Evolutionary conservation across 1,140 invertebrate species (phyloP).

Genomic region (Drosophila parabipectinata): DNA sequence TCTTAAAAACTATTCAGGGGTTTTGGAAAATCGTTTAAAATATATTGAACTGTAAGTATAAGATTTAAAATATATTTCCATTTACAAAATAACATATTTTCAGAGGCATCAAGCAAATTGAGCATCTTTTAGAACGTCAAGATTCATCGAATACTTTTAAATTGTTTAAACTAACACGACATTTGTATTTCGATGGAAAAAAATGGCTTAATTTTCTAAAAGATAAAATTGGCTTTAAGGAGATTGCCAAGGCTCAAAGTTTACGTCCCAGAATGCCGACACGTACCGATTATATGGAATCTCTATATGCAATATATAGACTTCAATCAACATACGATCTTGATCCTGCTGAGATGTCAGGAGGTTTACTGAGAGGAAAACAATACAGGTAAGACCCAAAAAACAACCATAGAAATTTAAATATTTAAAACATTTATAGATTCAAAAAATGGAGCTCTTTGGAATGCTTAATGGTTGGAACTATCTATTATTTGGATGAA

Average conservation of each 20-base stretch:
- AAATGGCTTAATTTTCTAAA: constrained; percentile 1
- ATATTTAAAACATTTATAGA: neutral
- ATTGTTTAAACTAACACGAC: neutral
- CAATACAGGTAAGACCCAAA: constrained; percentile 6
- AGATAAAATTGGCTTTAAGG: neutral
- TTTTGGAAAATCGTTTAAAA: neutral
- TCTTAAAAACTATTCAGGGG: neutral
- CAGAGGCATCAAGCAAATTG: constrained; percentile 8
- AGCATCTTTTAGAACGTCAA: neutral
- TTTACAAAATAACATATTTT: neutral
- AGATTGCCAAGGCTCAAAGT: constrained; percentile 1
- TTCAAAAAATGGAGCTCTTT: neutral
- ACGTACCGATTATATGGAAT: constrained; percentile 3
- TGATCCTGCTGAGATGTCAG: constrained; percentile 18
- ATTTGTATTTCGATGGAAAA: constrained; percentile 1
- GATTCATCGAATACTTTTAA: neutral
- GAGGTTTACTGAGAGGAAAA: constrained; percentile 11
- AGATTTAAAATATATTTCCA: neutral
- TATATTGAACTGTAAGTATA: constrained; percentile 5
- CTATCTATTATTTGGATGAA: constrained; percentile 9
- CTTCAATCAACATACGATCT: constrained; percentile 24
- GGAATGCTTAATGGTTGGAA: constrained; percentile 16
- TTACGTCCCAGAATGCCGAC: constrained; percentile 19
- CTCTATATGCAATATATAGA: constrained; percentile 13
- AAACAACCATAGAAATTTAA: too few relatives aligned